Percentiles rank a stretch among this genome's conserved stretches.
These are phyloP conservation scores for Okapia johnstoni DNA, from an alignment of 2,113 vertebrate species.

Conservation along the genomic window DNA sequence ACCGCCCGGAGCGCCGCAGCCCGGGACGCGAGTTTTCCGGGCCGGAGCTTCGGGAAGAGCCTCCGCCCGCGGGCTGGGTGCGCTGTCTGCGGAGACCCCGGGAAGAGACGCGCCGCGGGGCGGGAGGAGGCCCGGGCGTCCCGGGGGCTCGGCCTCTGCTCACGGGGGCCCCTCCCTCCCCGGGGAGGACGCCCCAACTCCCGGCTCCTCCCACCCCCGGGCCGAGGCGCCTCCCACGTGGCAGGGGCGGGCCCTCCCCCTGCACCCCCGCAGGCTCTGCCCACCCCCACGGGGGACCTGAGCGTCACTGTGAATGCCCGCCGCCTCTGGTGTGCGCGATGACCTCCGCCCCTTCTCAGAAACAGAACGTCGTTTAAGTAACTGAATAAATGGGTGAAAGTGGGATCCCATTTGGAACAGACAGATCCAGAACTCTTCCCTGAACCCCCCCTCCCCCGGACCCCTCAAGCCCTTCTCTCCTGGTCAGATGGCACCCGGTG, in stretches of 20 bases:
- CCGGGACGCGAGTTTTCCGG: neutral
- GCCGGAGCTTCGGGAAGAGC: neutral
- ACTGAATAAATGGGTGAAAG: neutral
- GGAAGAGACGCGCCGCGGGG: rapidly evolving
- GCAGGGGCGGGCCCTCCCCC: neutral
- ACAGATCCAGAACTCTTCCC: neutral
- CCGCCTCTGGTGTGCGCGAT: neutral
- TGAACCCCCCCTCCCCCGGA: neutral
- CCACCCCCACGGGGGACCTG: neutral
- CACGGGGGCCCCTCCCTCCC: neutral
- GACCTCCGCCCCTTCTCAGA: neutral
- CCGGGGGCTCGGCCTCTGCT: neutral
- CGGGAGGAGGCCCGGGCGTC: rapidly evolving
- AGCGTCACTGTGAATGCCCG: neutral
- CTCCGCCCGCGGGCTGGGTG: neutral
- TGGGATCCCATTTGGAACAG: neutral
- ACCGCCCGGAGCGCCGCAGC: rapidly evolving
- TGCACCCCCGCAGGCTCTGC: neutral
- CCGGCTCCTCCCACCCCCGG: neutral
- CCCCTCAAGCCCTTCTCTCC: neutral
- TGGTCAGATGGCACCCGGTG: neutral
- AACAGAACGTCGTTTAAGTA: neutral
- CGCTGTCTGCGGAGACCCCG: too few species aligned
- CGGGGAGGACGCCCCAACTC: rapidly evolving
- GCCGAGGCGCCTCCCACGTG: neutral